Base-by-base conservation (phyloP, 2,797 vertebrate genomes). In the Malacoctenus gilli region DNA sequence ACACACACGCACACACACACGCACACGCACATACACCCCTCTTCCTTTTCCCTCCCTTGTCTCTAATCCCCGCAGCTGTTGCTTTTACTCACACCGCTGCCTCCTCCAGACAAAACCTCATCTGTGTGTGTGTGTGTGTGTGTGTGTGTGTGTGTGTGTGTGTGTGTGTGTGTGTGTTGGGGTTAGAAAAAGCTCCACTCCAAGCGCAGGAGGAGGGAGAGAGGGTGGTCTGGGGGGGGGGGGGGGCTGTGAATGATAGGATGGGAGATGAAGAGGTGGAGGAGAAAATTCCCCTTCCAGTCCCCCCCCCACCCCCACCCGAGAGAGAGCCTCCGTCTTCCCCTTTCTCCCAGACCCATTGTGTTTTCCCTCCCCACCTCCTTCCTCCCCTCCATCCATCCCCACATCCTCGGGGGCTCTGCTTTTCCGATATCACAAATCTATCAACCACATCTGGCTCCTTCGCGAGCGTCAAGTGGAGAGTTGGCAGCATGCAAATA, bases 11-110 rank as follows among this genome's bases (percentile, higher is more conserved):
- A 32, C 30, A 32, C 30, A 32, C 30, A 32, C 30, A 32, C 30
- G 12, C 30, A 32, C 30, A 30, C 39, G 51, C 22, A 32, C 30
- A 32, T 4, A 10, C 30, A 25, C 23, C 68, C 42, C 49, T 59
- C 67, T 60, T 62, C 56, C 63, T 49, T 65, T 68, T 67, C 68
- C 72, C 73, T 78, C 69, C 70, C 80, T 58, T 16, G 38, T 65
- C 50, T 81, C 22, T 85, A 84, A 83, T 86, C 83, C 83, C 43
- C 77, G 80, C 89, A 90, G 87, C 89, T 90, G 89, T 85, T 88
- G 79, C 67, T 81, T 68, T 77, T 80, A 73, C 73, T 87, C 80
- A 81, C 61, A 58, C 65, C 59, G 57, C 59, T 62, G 63, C 63
- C 71, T 77, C 70, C 68, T 75, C 63, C 64, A 82, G 70, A 80